A percentile compares a stretch with the other conserved stretches of the same genome.
Conservation (phyloP, 2,888 invertebrate species). For the Venusia cambrica region DNA sequence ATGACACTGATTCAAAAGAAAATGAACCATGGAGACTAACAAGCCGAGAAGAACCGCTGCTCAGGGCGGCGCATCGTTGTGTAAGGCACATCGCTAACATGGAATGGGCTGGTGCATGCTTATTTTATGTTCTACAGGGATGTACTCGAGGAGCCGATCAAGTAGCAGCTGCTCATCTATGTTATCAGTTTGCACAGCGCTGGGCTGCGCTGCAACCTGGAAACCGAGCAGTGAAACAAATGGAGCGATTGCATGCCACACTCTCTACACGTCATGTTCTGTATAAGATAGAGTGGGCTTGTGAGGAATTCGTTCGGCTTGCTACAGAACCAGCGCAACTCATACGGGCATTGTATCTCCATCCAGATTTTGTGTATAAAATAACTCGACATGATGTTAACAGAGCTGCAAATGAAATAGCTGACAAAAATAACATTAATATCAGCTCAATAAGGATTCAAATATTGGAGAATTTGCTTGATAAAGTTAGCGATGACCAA, state of each 20-base stretch:
- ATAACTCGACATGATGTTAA: constrained; percentile 68
- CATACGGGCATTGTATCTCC: constrained; percentile 69
- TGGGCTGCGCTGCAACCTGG: constrained; percentile 74
- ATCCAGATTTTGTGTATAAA: constrained; percentile 65
- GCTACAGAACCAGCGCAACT: constrained; percentile 69
- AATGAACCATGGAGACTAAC: constrained; percentile 66
- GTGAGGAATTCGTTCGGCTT: constrained; percentile 67
- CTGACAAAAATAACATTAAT: constrained; percentile 72
- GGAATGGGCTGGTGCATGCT: constrained; percentile 78
- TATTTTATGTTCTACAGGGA: constrained; percentile 74
- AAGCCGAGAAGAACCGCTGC: constrained; percentile 64
- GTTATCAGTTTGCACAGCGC: constrained; percentile 74
- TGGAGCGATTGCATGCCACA: constrained; percentile 69
- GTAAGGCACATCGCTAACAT: constrained; percentile 73
- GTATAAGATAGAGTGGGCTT: constrained; percentile 72
- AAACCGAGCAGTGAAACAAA: constrained; percentile 70
- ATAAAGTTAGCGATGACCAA: constrained; percentile 49
- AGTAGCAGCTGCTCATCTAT: constrained; percentile 74
- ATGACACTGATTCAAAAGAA: constrained; percentile 48
- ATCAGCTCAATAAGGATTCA: constrained; percentile 71
- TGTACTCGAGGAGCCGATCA: constrained; percentile 76
- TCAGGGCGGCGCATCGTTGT: constrained; percentile 71
- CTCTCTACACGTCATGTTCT: constrained; percentile 72
- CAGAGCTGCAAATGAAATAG: constrained; percentile 72
- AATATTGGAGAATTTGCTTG: constrained; percentile 69